These are phyloP conservation scores for Hyposmocoma kahamanoa DNA, from an alignment of 1,140 invertebrate species.

Conservation along the genomic window DNA sequence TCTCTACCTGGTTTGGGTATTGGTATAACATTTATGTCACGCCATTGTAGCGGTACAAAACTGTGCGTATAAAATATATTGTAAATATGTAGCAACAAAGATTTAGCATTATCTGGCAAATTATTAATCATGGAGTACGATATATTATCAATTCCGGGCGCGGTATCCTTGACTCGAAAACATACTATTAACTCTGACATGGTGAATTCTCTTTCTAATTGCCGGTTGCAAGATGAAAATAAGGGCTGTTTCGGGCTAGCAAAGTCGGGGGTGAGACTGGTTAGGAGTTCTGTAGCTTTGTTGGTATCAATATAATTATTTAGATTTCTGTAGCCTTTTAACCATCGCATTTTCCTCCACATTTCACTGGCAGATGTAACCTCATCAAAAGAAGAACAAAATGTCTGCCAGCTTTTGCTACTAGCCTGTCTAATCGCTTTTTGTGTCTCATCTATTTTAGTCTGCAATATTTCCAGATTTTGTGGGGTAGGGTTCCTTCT, in stretches of 20 bases:
- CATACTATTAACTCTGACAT: neutral
- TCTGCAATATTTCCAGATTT: neutral
- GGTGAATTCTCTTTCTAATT: neutral
- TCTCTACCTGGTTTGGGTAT: slow-evolving; percentile 25
- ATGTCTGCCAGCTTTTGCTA: neutral
- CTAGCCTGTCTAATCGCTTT: neutral
- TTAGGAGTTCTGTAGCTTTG: neutral
- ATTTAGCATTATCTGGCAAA: slow-evolving; percentile 5
- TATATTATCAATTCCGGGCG: slow-evolving; percentile 9
- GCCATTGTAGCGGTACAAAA: slow-evolving; percentile 24
- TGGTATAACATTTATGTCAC: slow-evolving; percentile 29
- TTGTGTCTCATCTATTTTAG: neutral
- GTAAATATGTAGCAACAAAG: slow-evolving; percentile 2
- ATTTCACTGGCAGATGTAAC: neutral
- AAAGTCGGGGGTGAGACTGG: too few species aligned
- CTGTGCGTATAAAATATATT: neutral
- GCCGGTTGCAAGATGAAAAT: neutral
- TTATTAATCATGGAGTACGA: slow-evolving; percentile 11
- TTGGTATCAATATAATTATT: neutral
- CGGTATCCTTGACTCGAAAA: slow-evolving; percentile 8
- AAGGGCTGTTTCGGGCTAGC: too few species aligned
- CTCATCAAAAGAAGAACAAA: neutral
- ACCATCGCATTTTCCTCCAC: neutral
- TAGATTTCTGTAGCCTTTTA: neutral
- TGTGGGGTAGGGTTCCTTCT: slow-evolving; percentile 5